Base-by-base conservation (phyloP, 2,888 invertebrate genomes). In the Barypeithes pellucidus region DNA sequence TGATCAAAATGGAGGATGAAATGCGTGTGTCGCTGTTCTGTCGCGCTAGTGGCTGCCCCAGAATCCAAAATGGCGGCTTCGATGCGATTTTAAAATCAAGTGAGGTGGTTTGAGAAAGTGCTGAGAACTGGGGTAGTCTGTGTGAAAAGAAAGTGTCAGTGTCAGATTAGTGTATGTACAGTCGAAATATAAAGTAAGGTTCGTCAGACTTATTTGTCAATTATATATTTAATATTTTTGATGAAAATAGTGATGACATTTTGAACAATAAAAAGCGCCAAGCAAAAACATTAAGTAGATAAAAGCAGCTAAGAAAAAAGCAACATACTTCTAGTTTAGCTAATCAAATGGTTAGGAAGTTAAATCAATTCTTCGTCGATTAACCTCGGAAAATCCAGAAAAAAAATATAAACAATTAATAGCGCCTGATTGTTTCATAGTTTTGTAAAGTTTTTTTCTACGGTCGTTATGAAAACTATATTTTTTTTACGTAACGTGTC, bases 81-180 rank as follows among this genome's bases (percentile, higher is more conserved):
- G 78, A 79, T 78, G 79, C 81, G 80, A 80, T 77, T 81, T 86
- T 86, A 86, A 84, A 86, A 86, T 86, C 86, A 86, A 84, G 86
- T 86, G 84, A 86, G 85, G 82, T 85, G 84, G 81, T 86, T 86
- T 85, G 85, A 85, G 84, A 86, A 86, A 82, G 86, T 86, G 86
- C 86, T 86, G 82, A 86, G 83, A 81, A 85, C 85, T 78, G 85
- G 86, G 84, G 85, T 85, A 76, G 78, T 79, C 86, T 85, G 85
- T 85, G 86, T 85, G 84, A 83, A 83, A 84, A 85, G 83, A 83
- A 83, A 84, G 84, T 85, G 84, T 84, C 79, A 84, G 85, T 85
- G 85, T 83, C 76, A 76, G 82, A 81, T 84, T 81, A 81, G 84
- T 84, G 83, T 84, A 77, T 75, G 78, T 80, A 79, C 79, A 78